These are phyloP conservation scores for Enteromius afrohamiltoni DNA, from an alignment of 2,797 vertebrate species.

Conservation along the genomic window DNA sequence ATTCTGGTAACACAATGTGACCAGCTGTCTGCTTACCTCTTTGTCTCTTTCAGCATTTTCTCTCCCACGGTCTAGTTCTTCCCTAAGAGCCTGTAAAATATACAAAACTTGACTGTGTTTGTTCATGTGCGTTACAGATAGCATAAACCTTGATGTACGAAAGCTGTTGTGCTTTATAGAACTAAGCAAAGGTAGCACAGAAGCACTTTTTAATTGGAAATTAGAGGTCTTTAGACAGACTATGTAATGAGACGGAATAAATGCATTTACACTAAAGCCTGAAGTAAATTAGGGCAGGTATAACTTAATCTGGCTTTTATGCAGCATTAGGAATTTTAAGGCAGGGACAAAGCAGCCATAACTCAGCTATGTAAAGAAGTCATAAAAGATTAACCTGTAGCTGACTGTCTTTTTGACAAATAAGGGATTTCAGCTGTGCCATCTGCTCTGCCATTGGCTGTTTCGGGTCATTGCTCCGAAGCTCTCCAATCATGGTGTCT, in stretches of 20 bases:
- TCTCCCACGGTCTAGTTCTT: slow-evolving; percentile 73
- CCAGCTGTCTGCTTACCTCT: slow-evolving; percentile 75
- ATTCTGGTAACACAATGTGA: neutral
- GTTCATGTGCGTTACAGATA: neutral
- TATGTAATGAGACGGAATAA: neutral
- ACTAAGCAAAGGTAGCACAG: neutral
- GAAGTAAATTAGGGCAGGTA: neutral
- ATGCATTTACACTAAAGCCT: neutral
- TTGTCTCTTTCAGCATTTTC: slow-evolving; percentile 74
- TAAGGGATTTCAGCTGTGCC: slow-evolving; percentile 74
- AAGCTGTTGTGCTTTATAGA: neutral
- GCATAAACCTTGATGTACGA: neutral
- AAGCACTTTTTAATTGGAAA: neutral
- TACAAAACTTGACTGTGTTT: neutral
- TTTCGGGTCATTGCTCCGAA: slow-evolving; percentile 70
- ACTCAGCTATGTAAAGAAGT: neutral
- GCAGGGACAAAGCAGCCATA: neutral
- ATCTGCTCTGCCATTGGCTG: slow-evolving; percentile 69
- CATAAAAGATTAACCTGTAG: slow-evolving; percentile 68
- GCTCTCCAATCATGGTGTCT: slow-evolving; percentile 81
- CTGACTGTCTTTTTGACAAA: slow-evolving; percentile 77
- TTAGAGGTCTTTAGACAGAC: neutral
- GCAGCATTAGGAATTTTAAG: neutral
- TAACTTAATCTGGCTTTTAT: neutral
- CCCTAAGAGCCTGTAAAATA: slow-evolving; percentile 70